phyloP scores from a whole-genome alignment of 2,888 invertebrate species.

The Carcina quercana region DNA sequence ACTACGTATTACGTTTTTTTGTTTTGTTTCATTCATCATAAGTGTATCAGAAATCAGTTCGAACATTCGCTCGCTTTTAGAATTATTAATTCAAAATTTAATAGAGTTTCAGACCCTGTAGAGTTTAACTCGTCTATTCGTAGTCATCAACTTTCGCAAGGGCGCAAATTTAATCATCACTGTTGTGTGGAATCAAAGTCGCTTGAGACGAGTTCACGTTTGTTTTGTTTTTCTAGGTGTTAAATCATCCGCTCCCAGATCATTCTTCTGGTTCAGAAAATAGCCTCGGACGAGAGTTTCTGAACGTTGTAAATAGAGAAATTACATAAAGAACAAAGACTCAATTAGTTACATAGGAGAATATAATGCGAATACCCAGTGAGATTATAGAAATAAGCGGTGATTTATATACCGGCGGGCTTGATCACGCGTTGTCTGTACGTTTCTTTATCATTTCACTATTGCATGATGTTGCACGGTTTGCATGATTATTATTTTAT shows the following conservation, averaged over 20 bases:
- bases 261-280: slow-evolving; percentile 75
- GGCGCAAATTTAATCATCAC: background rate
- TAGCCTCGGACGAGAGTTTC: slow-evolving; percentile 63
- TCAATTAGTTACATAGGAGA: slow-evolving; percentile 67
- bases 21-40: too few relatives aligned
- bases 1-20: too few relatives aligned
- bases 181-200: slow-evolving; percentile 27
- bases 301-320: slow-evolving; percentile 65
- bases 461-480: slow-evolving; percentile 35
- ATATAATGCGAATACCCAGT: slow-evolving; percentile 67
- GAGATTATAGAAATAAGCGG: slow-evolving; percentile 71
- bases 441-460: slow-evolving; percentile 55
- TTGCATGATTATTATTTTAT: too few relatives aligned
- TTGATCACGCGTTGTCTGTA: slow-evolving; percentile 62
- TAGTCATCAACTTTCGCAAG: too few relatives aligned
- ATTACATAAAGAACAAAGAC: slow-evolving; percentile 68
- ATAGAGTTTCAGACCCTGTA: too few relatives aligned
- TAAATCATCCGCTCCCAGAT: slow-evolving; percentile 73
- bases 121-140: too few relatives aligned
- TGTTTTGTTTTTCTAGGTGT: slow-evolving; percentile 69
- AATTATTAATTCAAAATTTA: too few relatives aligned
- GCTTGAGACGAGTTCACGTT: slow-evolving; percentile 47
- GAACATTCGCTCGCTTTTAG: too few relatives aligned
- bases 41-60: too few relatives aligned
- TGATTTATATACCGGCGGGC: slow-evolving; percentile 68